Conservation (phyloP, 2,797 vertebrate species). For the Aldrovandia affinis region DNA sequence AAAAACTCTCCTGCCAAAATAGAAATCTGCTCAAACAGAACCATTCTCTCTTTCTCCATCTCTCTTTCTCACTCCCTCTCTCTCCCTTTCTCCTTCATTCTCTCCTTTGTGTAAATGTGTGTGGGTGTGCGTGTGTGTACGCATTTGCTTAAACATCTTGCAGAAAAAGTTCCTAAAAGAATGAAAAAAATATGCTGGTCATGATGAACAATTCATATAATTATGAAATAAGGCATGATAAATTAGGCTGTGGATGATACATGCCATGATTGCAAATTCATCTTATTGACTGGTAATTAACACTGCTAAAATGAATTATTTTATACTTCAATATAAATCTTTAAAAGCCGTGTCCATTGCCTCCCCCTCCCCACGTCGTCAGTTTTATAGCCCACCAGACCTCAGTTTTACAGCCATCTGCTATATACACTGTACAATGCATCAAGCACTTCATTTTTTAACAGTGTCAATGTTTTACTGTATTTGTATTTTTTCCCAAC, state of each 20-base stretch:
- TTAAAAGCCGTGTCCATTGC: too few species aligned
- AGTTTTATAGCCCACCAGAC: too few species aligned
- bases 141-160: neutral
- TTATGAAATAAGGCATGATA: too few species aligned
- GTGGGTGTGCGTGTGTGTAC: neutral
- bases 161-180: slow-evolving; percentile 2
- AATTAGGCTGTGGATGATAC: too few species aligned
- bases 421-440: neutral
- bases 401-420: too few species aligned
- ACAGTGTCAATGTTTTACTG: neutral
- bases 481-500: neutral
- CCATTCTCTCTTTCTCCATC: neutral
- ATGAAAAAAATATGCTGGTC: too few species aligned
- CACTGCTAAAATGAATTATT: too few species aligned
- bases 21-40: slow-evolving; percentile 39
- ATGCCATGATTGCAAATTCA: too few species aligned
- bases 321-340: too few species aligned
- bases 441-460: neutral
- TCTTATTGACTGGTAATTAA: too few species aligned
- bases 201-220: too few species aligned
- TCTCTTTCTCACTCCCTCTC: neutral
- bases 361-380: too few species aligned
- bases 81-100: neutral
- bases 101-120: neutral
- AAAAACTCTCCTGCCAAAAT: slow-evolving; percentile 42